Percentiles rank a stretch among this genome's conserved stretches.
Evolutionary conservation across 1,140 invertebrate genomes (phyloP).

Genomic region (Drosophila lini): DNA sequence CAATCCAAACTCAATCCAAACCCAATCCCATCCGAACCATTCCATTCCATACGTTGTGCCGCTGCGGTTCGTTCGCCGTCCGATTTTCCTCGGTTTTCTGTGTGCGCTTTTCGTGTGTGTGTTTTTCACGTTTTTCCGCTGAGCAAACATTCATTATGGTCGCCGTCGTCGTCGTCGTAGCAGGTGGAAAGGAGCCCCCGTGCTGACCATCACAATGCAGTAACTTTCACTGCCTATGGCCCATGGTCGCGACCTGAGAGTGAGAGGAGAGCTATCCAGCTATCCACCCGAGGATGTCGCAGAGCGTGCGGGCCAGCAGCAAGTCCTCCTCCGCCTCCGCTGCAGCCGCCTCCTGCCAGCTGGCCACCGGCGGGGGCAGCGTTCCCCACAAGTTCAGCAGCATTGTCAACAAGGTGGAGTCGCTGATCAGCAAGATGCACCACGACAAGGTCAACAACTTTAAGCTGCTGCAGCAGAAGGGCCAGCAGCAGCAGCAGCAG

Average conservation of each 20-base stretch:
- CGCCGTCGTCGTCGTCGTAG: constrained; percentile 5
- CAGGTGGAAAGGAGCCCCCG: constrained; percentile 14
- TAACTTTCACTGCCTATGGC: constrained; percentile 68
- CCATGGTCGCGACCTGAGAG: constrained; percentile 2
- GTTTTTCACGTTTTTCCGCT: constrained; percentile 34
- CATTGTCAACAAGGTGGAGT: constrained; percentile 83
- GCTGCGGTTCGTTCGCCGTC: constrained; percentile 31
- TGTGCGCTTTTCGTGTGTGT: constrained; percentile 12
- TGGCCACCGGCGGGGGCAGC: constrained; percentile 32
- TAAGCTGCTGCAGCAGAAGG: constrained; percentile 57
- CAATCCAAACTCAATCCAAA: not conserved
- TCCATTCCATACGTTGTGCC: constrained; percentile 16
- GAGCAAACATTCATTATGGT: constrained; percentile 68
- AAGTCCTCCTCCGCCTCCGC: constrained; percentile 33
- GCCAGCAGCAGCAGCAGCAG: not conserved
- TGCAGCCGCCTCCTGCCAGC: constrained; percentile 36
- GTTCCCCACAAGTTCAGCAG: constrained; percentile 76
- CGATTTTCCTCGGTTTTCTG: constrained; percentile 12
- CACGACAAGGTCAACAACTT: constrained; percentile 76
- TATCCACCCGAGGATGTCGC: constrained; percentile 53
- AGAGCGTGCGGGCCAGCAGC: constrained; percentile 64
- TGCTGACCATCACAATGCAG: constrained; percentile 57
- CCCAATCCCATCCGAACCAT: constrained; percentile 6
- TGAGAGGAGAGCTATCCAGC: not conserved
- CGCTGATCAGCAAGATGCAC: constrained; percentile 83